Evolutionary conservation across 2,888 invertebrate genomes (phyloP), one percentile per base, ranked within the genome.

Genomic region (Megaustenia siamemsis): DNA sequence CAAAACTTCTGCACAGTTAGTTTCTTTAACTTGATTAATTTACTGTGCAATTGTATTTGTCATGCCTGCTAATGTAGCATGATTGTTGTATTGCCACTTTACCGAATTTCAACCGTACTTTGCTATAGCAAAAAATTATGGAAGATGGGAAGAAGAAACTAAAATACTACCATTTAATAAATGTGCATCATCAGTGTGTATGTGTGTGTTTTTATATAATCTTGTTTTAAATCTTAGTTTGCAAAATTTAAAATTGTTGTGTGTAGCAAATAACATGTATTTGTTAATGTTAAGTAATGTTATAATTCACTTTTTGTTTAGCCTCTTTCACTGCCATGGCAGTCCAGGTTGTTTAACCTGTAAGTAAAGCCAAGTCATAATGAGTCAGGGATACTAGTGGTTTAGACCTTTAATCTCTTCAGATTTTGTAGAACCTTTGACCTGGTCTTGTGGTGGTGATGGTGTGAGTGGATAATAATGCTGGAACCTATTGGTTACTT

Each of bases 301-400:
- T 79, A 21, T 32, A 15, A n/a, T 69, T 28, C 49, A 49, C 28
- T 24, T 82, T 56, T 82, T 53, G 18, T 82, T 45, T 56, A 66
- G 60, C 43, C 60, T 28, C 66, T 66, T 40, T 12, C 40, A 18
- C 45, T 80, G 66, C 24, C 63, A 40, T 45, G 28, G 60, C 77
- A 78, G 63, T 63, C 60, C 78, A 78, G 63, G 38, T 78, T 78
- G 10, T 6, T 78, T 60, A 66, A 78, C n/a, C 45, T 78, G 78
- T 78, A 78, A 78, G 78, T 78, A 78, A 78, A 38, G 28, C 24
- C 4, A 38, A 21, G 2, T 5, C 18, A 15, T 68, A 12, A 18
- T 18, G 18, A 32, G 1, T 38, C 40, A 4, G 40, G 38, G 40
- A 40, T 69, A n/a, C n/a, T n/a, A 24, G 21, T 40, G 69, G 69